Evolutionary conservation across 2,113 vertebrate genomes (phyloP), one percentile per base, ranked within the genome.

Genomic region (Indicator maculatus): DNA sequence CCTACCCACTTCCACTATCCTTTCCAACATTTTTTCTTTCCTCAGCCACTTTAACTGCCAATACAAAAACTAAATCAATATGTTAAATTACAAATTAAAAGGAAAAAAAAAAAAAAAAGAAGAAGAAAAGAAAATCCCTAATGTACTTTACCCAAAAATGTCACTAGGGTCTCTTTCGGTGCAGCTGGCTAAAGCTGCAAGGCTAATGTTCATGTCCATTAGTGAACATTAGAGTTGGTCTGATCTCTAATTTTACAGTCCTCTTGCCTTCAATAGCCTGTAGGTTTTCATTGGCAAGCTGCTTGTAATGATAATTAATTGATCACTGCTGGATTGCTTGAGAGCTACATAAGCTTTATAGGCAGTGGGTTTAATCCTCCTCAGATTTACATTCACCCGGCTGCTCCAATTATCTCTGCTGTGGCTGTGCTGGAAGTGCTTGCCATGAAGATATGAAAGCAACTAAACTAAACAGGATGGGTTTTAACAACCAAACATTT

Each of bases 181-280:
- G 11, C 69, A 56, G 50, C 47, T 92, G 70, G 63, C 61, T 74
- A 79, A 89, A 93, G 50, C 59, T 79, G 41, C 24, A 78, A 89
- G 55, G 36, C 70, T 84, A 72, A 84, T 75, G 28, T 71, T 86
- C 63, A 14, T 5, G 53, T 87, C 58, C 77, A 82, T 92, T 84
- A 82, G 80, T 39, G 77, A 88, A 61, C 60, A 85, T 87, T 53
- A 84, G 47, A 78, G 18, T 72, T 73, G 45, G 50, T 92, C 78
- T 92, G 86, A 84, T 93, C 58, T 61, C 53, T 72, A 72, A 84
- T 92, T 92, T 92, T 94, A 84, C 70, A 92, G 58, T 81, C 36
- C 19, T 85, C 81, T 79, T 76, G 50, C 79, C 39, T 86, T 94
- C 90, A 88, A 24, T 53, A 84, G 45, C 44, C 27, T 59, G 63